Percentiles rank a stretch among this genome's conserved stretches.
Conservation (phyloP, 2,888 invertebrate species). For the Acanthosoma haemorrhoidale region DNA sequence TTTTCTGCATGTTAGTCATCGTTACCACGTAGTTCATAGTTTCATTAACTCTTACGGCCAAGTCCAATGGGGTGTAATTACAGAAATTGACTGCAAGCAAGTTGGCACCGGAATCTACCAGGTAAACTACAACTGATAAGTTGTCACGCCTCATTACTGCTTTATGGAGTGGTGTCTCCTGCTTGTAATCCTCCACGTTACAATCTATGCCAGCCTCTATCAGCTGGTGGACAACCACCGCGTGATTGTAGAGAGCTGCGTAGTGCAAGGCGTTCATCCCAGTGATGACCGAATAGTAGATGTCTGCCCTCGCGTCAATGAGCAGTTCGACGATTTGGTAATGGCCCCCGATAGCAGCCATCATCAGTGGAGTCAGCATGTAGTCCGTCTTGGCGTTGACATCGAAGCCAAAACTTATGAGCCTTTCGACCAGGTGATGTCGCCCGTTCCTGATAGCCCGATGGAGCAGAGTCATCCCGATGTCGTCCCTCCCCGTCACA, state of each 20-base stretch:
- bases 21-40: too few species aligned
- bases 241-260: background rate
- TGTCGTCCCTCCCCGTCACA: background rate
- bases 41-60: too few species aligned
- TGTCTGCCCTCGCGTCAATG: background rate
- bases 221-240: background rate
- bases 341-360: background rate
- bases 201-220: background rate
- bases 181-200: background rate
- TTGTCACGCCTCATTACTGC: too few species aligned
- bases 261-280: background rate
- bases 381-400: background rate
- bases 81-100: too few species aligned
- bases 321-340: background rate
- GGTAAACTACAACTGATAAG: too few species aligned
- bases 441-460: background rate
- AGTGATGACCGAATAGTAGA: background rate
- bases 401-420: background rate
- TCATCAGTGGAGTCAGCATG: background rate
- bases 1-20: too few species aligned
- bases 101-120: too few species aligned
- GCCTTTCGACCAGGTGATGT: background rate
- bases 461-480: background rate
- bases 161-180: background rate
- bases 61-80: too few species aligned